Evolutionary conservation across 1,140 invertebrate species (phyloP).

Genomic region (Tribolium castaneum): DNA sequence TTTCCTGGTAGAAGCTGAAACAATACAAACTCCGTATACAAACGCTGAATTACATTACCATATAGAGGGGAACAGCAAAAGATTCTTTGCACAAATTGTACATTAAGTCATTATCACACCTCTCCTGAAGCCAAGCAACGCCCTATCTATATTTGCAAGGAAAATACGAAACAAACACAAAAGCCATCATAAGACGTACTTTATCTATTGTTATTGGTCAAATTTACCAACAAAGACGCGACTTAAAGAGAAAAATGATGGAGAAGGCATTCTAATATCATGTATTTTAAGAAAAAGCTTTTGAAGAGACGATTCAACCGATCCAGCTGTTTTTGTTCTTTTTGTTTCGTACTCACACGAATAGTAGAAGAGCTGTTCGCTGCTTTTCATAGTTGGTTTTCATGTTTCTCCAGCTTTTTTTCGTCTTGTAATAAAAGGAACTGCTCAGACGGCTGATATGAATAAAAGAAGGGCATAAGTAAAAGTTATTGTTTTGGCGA

Average conservation of each 20-base stretch:
- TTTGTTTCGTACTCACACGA: background rate
- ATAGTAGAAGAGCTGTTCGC: background rate
- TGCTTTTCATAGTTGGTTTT: background rate
- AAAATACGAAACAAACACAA: background rate
- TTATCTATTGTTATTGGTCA: background rate
- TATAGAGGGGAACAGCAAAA: background rate
- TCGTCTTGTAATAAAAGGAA: background rate
- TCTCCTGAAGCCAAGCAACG: no score
- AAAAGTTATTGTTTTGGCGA: background rate
- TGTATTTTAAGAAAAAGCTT: background rate
- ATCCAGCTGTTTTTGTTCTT: background rate
- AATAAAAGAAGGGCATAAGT: background rate
- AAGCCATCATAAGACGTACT: background rate
- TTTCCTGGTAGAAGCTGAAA: conserved; percentile 83
- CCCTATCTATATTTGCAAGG: background rate
- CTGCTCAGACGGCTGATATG: background rate
- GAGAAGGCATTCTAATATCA: background rate
- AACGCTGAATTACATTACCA: background rate
- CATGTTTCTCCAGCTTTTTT: background rate
- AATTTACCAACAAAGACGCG: background rate
- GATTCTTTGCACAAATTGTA: background rate
- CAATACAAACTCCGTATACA: conserved; percentile 43
- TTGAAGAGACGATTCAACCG: background rate
- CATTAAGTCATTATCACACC: background rate
- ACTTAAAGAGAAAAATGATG: background rate